Evolutionary conservation across 2,113 vertebrate genomes (phyloP).

Genomic region (Phylloscopus whistleri): DNA sequence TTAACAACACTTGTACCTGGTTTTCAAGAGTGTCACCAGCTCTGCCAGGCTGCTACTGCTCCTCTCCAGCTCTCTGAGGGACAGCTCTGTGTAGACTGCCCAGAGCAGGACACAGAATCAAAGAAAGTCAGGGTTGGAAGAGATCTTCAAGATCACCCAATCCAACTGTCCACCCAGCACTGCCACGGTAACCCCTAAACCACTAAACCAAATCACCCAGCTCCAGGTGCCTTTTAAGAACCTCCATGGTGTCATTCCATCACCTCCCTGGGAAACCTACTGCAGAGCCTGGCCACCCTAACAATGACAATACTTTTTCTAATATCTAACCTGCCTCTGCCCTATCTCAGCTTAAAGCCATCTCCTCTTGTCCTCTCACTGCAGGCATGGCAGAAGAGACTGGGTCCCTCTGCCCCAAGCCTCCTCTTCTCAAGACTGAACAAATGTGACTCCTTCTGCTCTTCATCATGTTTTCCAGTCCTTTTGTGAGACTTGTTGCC

Average conservation of each 20-base stretch:
- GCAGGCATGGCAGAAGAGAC: background rate
- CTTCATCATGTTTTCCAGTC: background rate
- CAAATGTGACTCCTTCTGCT: background rate
- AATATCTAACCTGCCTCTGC: background rate
- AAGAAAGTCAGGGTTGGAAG: background rate
- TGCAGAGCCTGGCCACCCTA: background rate
- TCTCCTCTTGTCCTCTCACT: background rate
- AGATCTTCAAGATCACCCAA: background rate
- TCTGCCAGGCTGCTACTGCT: background rate
- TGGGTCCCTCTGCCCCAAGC: too few species aligned
- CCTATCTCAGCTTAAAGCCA: background rate
- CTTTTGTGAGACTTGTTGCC: background rate
- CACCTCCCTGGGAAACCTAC: background rate
- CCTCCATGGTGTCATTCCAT: background rate
- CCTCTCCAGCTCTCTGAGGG: background rate
- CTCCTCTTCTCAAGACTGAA: background rate
- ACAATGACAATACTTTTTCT: background rate
- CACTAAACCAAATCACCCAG: background rate
- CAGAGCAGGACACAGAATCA: background rate
- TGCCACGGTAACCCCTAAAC: background rate
- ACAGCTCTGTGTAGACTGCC: background rate
- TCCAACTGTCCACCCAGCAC: background rate
- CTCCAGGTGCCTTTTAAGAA: background rate
- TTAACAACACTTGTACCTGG: background rate
- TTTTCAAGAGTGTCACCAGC: background rate